Percentiles rank a stretch among this genome's conserved stretches.
Conservation (phyloP, 92 coral and sea anemone species). For the Heteractis magnifica region DNA sequence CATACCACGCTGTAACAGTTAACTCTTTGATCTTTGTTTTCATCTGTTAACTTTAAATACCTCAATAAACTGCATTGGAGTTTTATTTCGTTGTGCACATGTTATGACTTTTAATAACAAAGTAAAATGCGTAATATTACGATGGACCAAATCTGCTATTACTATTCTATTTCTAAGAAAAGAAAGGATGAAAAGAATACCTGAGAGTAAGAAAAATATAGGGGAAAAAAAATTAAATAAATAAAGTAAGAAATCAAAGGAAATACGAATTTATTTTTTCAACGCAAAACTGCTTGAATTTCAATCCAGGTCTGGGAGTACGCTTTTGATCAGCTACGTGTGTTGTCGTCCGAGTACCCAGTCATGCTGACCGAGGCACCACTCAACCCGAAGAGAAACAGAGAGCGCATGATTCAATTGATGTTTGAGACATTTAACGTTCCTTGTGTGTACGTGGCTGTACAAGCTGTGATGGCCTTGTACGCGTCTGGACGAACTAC, state of each 20-base stretch:
- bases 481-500: slow-evolving; percentile 97
- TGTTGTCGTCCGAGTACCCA: slow-evolving; percentile 77
- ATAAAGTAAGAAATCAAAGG: background rate
- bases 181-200: too few relatives aligned
- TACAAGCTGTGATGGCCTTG: slow-evolving; percentile 96
- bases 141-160: too few relatives aligned
- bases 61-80: too few relatives aligned
- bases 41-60: too few relatives aligned
- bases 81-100: too few relatives aligned
- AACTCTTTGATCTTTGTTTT: too few relatives aligned
- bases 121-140: too few relatives aligned
- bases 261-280: background rate
- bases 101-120: too few relatives aligned
- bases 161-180: too few relatives aligned
- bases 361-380: slow-evolving; percentile 91
- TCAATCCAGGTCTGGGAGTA: slow-evolving; percentile 68
- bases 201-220: too few relatives aligned
- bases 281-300: background rate
- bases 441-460: slow-evolving; percentile 88
- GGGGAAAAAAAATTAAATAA: background rate
- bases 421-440: slow-evolving; percentile 94
- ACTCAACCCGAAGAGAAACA: slow-evolving; percentile 80
- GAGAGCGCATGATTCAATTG: slow-evolving; percentile 90
- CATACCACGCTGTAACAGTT: too few relatives aligned
- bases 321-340: slow-evolving; percentile 77